Conservation (phyloP, 2,888 invertebrate species). For the Trissonchulus latispiculum region DNA sequence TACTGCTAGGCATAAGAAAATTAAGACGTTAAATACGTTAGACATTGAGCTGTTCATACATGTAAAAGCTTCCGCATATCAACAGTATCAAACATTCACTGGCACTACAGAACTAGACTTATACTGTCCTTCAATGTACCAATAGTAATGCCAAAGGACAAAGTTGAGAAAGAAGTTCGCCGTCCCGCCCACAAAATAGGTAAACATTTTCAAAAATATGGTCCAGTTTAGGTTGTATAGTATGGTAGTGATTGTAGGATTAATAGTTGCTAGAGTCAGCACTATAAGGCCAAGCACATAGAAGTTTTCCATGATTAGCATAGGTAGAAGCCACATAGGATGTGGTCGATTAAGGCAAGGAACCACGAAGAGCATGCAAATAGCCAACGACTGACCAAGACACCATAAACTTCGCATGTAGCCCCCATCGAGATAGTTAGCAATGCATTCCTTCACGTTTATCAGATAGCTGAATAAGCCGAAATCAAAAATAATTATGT, state of each 20-base stretch:
- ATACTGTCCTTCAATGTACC: slow-evolving; percentile 19
- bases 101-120: neutral
- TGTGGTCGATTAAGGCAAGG: slow-evolving; percentile 1
- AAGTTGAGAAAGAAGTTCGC: slow-evolving; percentile 21
- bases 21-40: too few relatives aligned
- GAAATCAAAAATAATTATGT: slow-evolving; percentile 20
- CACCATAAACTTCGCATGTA: slow-evolving; percentile 22
- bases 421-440: slow-evolving; percentile 38
- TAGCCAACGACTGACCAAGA: slow-evolving; percentile 8
- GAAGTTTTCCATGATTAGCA: slow-evolving; percentile 17
- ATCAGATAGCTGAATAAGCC: slow-evolving; percentile 11
- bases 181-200: slow-evolving; percentile 13
- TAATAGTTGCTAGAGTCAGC: slow-evolving; percentile 16
- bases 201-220: slow-evolving; percentile 12
- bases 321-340: slow-evolving; percentile 13
- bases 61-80: too few relatives aligned
- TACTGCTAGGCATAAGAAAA: too few relatives aligned
- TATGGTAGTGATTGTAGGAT: slow-evolving; percentile 13
- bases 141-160: slow-evolving; percentile 23
- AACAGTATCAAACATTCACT: neutral
- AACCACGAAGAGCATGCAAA: slow-evolving; percentile 10
- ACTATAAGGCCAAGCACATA: slow-evolving; percentile 19
- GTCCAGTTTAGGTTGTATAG: slow-evolving; percentile 8
- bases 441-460: slow-evolving; percentile 33
- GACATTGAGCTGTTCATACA: too few relatives aligned